Evolutionary conservation across 2,113 vertebrate genomes (phyloP), one percentile per base, ranked within the genome.

Genomic region (Archilochus colubris): DNA sequence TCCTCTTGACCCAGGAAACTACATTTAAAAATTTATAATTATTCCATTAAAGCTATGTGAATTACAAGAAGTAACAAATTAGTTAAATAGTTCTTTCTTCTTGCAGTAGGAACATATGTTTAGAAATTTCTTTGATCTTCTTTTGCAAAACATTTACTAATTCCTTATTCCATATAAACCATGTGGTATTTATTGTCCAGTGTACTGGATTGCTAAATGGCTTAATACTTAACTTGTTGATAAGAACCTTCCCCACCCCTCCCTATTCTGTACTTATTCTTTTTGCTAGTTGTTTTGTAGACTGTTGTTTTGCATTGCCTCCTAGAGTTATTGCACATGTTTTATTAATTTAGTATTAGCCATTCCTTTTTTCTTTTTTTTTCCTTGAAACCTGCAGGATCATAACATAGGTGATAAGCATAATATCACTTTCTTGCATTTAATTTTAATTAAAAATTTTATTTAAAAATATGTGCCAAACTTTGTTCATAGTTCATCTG

Each of bases 301-400:
- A 51, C 44, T 74, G 7, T 82, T 89, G 36, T 28, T 91, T 64
- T 54, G 43, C 25, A 44, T 58, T 17, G 9, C 30, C 79, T 89
- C 43, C 53, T 85, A 61, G 40, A 79, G 64, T 88, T 93, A 82
- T 22, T 80, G 25, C 44, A 9, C 36, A 70, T 80, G 27, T 48
- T 63, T 88, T 85, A 14, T 92, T 57, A 74, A 66, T 89, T 93
- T n/a, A 57, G 15, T 81, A 28, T 3, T 73, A 72, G 33, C 24
- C 31, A 58, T 66, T 80, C 1, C 80, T 67, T 86, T 79, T 73
- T 88, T 70, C 10, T 10, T 38, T 38, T 38, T 36, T 38, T 38
- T 38, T 38, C 36, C 48, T 88, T 89, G 82, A 87, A 78, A 59
- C 43, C 31, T 78, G 36, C 24, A 55, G 48, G 54, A 38, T 81